These are phyloP conservation scores for Phaedon cochleariae DNA, from an alignment of 2,888 invertebrate genomes.

Conservation along the genomic window DNA sequence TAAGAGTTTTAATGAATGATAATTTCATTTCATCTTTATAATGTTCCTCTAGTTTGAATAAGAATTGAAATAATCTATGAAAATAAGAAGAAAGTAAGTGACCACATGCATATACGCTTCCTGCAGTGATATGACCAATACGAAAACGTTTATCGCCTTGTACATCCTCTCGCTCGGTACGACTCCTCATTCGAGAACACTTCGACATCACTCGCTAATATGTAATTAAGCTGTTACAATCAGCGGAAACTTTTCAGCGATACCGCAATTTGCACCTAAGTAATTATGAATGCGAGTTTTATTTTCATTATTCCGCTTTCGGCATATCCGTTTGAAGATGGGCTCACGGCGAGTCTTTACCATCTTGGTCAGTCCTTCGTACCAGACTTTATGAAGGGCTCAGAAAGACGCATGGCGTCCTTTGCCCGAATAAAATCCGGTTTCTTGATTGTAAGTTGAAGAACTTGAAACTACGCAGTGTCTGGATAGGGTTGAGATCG, in stretches of 20 bases:
- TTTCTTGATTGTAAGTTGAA: too few species aligned
- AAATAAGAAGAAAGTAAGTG: too few species aligned
- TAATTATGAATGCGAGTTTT: slow-evolving; percentile 7
- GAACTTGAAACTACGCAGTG: too few species aligned
- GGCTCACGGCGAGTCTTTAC: background rate
- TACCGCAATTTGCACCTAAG: slow-evolving; percentile 3
- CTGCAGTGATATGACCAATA: background rate
- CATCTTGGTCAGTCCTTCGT: too few species aligned
- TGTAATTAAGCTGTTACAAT: slow-evolving; percentile 13
- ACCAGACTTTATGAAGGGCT: too few species aligned
- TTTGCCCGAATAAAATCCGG: too few species aligned
- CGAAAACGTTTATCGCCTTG: background rate
- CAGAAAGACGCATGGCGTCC: too few species aligned
- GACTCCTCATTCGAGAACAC: slow-evolving; percentile 1
- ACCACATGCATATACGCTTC: background rate
- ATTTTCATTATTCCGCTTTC: background rate
- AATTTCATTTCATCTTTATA: too few species aligned
- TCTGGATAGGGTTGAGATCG: too few species aligned
- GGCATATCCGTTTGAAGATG: background rate
- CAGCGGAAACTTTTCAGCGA: slow-evolving; percentile 10
- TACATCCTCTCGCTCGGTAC: background rate
- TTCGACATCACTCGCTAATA: background rate
- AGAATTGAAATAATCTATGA: too few species aligned
- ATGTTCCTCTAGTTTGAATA: too few species aligned
- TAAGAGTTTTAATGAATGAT: too few species aligned